A percentile compares a stretch with the other conserved stretches of the same genome.
Conservation (phyloP, 1,140 invertebrate species). For the Brachionus koreanus region DNA sequence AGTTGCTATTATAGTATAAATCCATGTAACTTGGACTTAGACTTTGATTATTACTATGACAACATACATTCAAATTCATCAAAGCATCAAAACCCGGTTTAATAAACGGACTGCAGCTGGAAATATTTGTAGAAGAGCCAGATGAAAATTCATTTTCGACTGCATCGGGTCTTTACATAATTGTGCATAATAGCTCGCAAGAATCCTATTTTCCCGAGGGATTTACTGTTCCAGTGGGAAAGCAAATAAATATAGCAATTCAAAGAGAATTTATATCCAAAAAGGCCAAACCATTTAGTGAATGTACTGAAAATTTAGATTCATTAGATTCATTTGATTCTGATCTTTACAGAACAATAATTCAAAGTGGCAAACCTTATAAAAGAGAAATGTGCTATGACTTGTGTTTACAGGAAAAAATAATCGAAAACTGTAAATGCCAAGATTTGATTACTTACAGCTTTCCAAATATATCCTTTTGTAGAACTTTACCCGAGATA, state of each 20-base stretch:
- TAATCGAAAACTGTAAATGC: background rate
- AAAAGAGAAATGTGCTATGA: constrained; percentile 23
- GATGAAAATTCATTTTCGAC: background rate
- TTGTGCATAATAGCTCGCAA: constrained; percentile 15
- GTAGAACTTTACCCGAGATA: background rate
- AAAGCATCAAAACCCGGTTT: constrained; percentile 8
- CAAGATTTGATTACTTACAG: background rate
- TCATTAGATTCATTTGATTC: constrained; percentile 15
- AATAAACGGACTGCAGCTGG: background rate
- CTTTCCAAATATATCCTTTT: background rate
- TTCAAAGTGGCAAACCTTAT: background rate
- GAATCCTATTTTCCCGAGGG: background rate
- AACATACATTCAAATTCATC: background rate
- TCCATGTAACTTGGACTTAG: background rate
- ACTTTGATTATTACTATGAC: constrained; percentile 1
- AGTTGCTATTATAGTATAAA: background rate
- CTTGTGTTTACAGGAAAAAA: constrained; percentile 22
- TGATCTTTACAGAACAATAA: background rate
- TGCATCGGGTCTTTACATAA: background rate
- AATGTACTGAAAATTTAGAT: constrained; percentile 1
- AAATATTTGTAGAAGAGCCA: background rate
- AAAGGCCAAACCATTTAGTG: constrained; percentile 14
- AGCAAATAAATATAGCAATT: background rate
- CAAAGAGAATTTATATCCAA: background rate
- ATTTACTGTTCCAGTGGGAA: background rate